A percentile compares a stretch with the other conserved stretches of the same genome.
Conservation (phyloP, 2,113 vertebrate genomes). For the Nothobranchius furzeri region DNA sequence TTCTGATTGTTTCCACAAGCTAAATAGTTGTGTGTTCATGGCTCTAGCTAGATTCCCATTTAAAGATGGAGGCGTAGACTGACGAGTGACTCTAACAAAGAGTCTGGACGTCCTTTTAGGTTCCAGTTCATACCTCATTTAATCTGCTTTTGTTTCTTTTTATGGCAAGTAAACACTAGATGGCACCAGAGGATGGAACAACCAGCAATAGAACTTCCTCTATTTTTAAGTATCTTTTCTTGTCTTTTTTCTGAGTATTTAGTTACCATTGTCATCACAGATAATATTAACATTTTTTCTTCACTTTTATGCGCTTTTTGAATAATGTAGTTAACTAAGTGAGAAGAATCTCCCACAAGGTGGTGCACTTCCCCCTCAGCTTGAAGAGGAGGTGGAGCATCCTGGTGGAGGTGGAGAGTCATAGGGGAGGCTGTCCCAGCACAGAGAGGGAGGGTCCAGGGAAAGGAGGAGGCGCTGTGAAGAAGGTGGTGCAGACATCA, state of each 20-base stretch:
- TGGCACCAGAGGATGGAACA: slow-evolving; percentile 16
- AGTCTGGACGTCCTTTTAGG: too few species aligned
- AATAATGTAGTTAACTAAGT: too few species aligned
- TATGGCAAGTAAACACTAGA: slow-evolving; percentile 24
- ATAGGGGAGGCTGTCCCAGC: background rate
- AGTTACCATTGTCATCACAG: too few species aligned
- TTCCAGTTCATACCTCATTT: too few species aligned
- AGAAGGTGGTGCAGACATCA: slow-evolving; percentile 19
- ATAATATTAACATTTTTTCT: too few species aligned
- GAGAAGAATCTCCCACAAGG: slow-evolving; percentile 35
- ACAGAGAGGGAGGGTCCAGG: slow-evolving; percentile 30
- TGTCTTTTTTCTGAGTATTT: background rate
- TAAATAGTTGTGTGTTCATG: too few species aligned
- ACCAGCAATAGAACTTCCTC: background rate
- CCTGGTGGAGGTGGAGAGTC: slow-evolving; percentile 25
- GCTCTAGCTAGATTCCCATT: too few species aligned
- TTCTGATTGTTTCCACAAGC: too few species aligned
- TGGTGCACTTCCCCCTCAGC: slow-evolving; percentile 29
- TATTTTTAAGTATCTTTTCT: background rate
- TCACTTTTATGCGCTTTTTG: too few species aligned
- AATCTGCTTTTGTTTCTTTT: too few species aligned
- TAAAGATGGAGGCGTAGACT: too few species aligned
- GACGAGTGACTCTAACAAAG: too few species aligned
- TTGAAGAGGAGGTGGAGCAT: slow-evolving; percentile 33
- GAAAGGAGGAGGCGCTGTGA: slow-evolving; percentile 32